Percentiles rank a stretch among this genome's conserved stretches.
Conservation (phyloP, 2,888 invertebrate species). For the Timandra comae region DNA sequence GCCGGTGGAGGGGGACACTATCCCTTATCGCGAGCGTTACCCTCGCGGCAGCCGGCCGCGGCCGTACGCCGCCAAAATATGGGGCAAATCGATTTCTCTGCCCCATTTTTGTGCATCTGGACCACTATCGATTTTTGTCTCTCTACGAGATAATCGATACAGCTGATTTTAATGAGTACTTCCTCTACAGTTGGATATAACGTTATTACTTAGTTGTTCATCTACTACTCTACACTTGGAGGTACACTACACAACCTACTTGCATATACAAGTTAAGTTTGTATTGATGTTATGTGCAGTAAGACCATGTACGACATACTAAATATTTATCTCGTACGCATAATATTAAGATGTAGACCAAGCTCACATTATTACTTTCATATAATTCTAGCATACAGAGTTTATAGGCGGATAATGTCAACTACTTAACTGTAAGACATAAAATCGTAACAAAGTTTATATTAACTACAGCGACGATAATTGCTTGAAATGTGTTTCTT, state of each 20-base stretch:
- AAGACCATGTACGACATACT: too few species aligned
- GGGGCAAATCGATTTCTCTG: constrained; percentile 74
- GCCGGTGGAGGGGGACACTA: constrained; percentile 66
- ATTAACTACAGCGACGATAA: constrained; percentile 51
- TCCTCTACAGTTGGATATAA: too few species aligned
- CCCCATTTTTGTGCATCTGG: constrained; percentile 76
- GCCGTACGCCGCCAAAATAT: constrained; percentile 73
- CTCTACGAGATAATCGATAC: constrained; percentile 16
- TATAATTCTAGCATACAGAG: too few species aligned
- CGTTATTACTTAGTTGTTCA: too few species aligned
- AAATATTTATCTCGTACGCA: too few species aligned
- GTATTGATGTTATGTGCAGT: too few species aligned
- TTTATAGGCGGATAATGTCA: constrained; percentile 6
- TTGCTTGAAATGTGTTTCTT: constrained; percentile 53
- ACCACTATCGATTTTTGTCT: constrained; percentile 66
- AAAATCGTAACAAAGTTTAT: constrained; percentile 51
- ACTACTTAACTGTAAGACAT: constrained; percentile 31
- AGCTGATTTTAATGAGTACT: constrained; percentile 5
- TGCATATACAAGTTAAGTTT: too few species aligned
- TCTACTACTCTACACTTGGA: too few species aligned
- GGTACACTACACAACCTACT: too few species aligned
- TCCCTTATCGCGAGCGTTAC: constrained; percentile 77
- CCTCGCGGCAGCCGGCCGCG: constrained; percentile 64
- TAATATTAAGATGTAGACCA: too few species aligned
- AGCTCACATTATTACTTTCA: too few species aligned